These are phyloP conservation scores for Tryphoninae sp. DNA, from an alignment of 2,888 invertebrate species.

Conservation along the genomic window DNA sequence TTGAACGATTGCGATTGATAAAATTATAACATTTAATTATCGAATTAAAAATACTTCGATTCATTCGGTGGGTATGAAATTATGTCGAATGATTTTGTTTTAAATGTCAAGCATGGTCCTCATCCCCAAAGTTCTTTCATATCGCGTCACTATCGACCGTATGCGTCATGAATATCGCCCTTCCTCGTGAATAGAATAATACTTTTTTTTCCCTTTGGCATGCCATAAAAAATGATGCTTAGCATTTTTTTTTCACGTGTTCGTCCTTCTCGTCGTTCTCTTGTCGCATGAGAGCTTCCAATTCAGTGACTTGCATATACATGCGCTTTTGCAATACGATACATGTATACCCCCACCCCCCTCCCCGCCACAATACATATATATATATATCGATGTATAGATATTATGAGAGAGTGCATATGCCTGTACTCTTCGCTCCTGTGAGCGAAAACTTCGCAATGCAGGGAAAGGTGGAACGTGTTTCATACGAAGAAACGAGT, in stretches of 20 bases:
- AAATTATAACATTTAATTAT: too few species aligned
- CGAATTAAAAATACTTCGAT: too few species aligned
- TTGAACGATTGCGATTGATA: too few species aligned
- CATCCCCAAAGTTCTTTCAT: background rate
- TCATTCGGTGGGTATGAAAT: too few species aligned
- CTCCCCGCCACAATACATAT: background rate
- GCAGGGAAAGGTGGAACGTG: constrained; percentile 18
- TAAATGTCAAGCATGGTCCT: background rate
- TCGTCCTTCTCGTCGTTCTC: background rate
- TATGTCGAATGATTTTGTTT: too few species aligned
- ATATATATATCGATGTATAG: background rate
- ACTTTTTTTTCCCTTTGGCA: background rate
- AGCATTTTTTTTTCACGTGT: background rate
- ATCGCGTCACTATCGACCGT: background rate
- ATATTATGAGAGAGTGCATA: constrained; percentile 21
- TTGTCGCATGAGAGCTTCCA: constrained; percentile 27
- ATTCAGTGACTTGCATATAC: constrained; percentile 18
- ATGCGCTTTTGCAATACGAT: background rate
- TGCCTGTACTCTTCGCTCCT: constrained; percentile 32
- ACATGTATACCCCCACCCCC: background rate
- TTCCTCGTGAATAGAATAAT: background rate
- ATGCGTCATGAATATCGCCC: background rate
- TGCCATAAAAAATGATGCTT: background rate
- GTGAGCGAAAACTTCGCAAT: constrained; percentile 38
- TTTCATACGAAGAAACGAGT: constrained; percentile 37